Evolutionary conservation across 2,797 vertebrate genomes (phyloP).

Genomic region (Morelia viridis): DNA sequence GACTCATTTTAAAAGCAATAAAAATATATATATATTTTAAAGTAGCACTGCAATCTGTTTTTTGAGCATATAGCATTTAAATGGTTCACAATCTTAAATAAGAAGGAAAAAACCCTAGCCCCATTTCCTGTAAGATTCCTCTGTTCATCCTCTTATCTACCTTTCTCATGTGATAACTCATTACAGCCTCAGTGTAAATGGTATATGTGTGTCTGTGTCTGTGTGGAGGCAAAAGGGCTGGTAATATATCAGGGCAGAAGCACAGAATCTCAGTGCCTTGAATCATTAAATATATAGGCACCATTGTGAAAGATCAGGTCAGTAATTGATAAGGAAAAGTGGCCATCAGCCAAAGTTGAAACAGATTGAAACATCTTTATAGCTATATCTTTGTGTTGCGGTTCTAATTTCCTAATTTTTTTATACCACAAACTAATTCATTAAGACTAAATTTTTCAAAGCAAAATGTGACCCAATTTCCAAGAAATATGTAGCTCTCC

Average conservation of each 20-base stretch:
- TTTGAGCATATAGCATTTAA: neutral
- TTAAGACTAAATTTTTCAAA: conserved; percentile 22
- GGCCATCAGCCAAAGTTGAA: neutral
- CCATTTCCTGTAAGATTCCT: neutral
- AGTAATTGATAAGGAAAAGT: neutral
- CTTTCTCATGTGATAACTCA: neutral
- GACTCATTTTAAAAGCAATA: too few species aligned
- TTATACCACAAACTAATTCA: conserved; percentile 29
- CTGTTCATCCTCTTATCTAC: neutral
- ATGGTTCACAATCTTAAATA: neutral
- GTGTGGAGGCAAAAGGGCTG: neutral
- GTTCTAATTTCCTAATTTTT: neutral
- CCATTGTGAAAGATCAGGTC: neutral
- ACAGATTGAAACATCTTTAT: neutral
- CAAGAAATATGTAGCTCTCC: neutral
- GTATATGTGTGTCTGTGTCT: neutral
- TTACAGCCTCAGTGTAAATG: neutral
- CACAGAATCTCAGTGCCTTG: neutral
- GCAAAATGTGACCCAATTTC: neutral
- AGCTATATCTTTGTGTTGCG: neutral
- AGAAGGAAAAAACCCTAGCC: neutral
- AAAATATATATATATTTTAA: too few species aligned
- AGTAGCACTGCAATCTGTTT: neutral
- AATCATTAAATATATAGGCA: neutral
- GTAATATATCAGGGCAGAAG: neutral